phyloP scores from a whole-genome alignment of 2,113 vertebrate species.

The Plectropomus leopardus region DNA sequence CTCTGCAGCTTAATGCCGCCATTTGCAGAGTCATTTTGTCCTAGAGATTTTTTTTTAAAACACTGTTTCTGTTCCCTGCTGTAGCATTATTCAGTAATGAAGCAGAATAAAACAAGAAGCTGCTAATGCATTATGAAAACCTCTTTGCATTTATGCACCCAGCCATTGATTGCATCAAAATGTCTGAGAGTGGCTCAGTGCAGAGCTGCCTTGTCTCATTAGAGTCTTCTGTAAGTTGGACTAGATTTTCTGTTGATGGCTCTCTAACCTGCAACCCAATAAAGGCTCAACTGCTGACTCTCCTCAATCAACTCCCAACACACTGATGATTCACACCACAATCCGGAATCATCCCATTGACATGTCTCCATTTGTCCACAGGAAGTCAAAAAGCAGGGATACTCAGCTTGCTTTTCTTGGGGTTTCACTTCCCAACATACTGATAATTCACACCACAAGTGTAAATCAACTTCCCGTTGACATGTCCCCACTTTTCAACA shows the following conservation, averaged over 20 bases:
- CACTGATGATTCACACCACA: no score
- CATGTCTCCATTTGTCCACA: no score
- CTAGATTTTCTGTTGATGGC: conserved; percentile 22
- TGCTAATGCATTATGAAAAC: conserved; percentile 66
- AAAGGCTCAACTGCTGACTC: background rate
- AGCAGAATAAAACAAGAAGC: conserved; percentile 62
- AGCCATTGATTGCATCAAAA: conserved; percentile 63
- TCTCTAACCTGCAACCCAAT: background rate
- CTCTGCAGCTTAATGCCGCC: conserved; percentile 58
- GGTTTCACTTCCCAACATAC: conserved; percentile 29
- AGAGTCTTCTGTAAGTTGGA: background rate
- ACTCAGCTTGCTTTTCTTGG: no score
- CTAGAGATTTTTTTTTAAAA: conserved; percentile 30
- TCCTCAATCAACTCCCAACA: no score
- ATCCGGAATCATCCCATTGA: no score
- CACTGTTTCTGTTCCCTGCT: conserved; percentile 33
- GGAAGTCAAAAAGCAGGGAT: no score
- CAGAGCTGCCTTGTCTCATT: conserved; percentile 13
- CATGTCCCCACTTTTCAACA: conserved; percentile 25
- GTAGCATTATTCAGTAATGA: conserved; percentile 57
- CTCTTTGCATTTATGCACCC: conserved; percentile 52
- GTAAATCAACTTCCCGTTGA: conserved; percentile 38
- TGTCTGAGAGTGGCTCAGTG: background rate
- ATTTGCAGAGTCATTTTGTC: conserved; percentile 53
- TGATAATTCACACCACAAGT: conserved; percentile 28